Percentiles rank a stretch among this genome's conserved stretches.
Conservation (phyloP, 1,140 invertebrate species). For the Panagrolaimus sp. region DNA sequence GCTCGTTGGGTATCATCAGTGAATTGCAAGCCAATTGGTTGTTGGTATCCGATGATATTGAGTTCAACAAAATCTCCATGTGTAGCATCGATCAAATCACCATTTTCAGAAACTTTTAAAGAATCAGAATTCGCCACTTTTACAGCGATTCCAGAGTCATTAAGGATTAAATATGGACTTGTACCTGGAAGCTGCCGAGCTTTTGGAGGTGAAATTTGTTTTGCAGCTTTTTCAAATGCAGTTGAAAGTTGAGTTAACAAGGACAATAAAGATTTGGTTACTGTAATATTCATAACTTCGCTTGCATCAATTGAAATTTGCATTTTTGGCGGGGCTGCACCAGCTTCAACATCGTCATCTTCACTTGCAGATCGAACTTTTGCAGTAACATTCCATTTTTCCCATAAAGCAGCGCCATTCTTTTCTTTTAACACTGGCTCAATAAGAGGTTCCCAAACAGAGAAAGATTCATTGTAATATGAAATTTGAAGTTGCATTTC, state of each 20-base stretch:
- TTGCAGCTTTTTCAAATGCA: slow-evolving; percentile 64
- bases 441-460: slow-evolving; percentile 91
- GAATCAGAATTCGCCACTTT: slow-evolving; percentile 50
- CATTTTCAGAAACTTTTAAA: slow-evolving; percentile 66
- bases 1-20: slow-evolving; percentile 34
- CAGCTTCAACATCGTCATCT: slow-evolving; percentile 18
- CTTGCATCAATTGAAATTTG: slow-evolving; percentile 60
- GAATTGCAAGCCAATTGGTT: slow-evolving; percentile 29
- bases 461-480: slow-evolving; percentile 84
- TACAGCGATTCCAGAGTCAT: slow-evolving; percentile 55
- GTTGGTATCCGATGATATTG: slow-evolving; percentile 29
- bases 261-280: slow-evolving; percentile 82
- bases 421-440: slow-evolving; percentile 70
- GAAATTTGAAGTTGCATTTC: slow-evolving; percentile 74
- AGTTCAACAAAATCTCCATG: slow-evolving; percentile 60
- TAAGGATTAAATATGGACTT: slow-evolving; percentile 69
- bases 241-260: slow-evolving; percentile 65
- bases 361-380: slow-evolving; percentile 65
- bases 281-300: slow-evolving; percentile 64
- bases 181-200: slow-evolving; percentile 61
- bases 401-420: slow-evolving; percentile 64
- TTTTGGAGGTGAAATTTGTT: slow-evolving; percentile 60
- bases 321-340: slow-evolving; percentile 47
- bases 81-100: slow-evolving; percentile 68
- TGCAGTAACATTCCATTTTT: slow-evolving; percentile 77